Base-by-base conservation (phyloP, 2,113 vertebrate species). In the Anthoscopus minutus region DNA sequence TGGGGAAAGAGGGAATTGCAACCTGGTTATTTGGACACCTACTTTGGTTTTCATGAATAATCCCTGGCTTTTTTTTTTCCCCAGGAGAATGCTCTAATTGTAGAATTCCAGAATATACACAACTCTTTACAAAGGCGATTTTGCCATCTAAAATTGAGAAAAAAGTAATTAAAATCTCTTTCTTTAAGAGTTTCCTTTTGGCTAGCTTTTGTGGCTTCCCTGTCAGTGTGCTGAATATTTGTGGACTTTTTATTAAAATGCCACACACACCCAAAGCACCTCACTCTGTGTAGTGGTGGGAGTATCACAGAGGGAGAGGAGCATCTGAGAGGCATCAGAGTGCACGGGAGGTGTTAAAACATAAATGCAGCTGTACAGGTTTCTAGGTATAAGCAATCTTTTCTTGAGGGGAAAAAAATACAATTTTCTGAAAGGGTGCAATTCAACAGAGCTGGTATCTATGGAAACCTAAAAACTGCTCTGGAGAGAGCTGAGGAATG, bases 191-290 rank as follows among this genome's bases (percentile, higher is more conserved):
- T 84, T 90, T 66, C 30, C 31, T 57, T 67, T 66, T 42, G n/a
- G 6, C 28, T 62, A 53, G 28, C 9, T 88, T 88, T 62, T 72
- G 69, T 58, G 53, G 17, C 69, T 81, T 77, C 27, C 47, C 13
- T 53, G 24, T 85, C 61, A 30, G 48, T 18, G 28, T 64, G 44
- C 28, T 72, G 64, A 51, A 35, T 67, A 51, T 37, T 73, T 50
- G 10, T 3, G 1, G 31, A 30, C 19, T 14, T 53, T 71, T 61
- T 44, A 17, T 69, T 85, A 40, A 67, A 58, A 38, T 48, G 38
- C 48, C 38, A 47, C 37, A 42, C 10, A n/a, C 10, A 9, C 33
- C 8, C 0, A 0, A 67, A 64, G 11, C 48, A 47, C 23, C 31
- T 62, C 35, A 28, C 27, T 58, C 16, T 67, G 22, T 47, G 37